phyloP scores from a whole-genome alignment of 1,140 invertebrate species.

The Drosophila rufa region DNA sequence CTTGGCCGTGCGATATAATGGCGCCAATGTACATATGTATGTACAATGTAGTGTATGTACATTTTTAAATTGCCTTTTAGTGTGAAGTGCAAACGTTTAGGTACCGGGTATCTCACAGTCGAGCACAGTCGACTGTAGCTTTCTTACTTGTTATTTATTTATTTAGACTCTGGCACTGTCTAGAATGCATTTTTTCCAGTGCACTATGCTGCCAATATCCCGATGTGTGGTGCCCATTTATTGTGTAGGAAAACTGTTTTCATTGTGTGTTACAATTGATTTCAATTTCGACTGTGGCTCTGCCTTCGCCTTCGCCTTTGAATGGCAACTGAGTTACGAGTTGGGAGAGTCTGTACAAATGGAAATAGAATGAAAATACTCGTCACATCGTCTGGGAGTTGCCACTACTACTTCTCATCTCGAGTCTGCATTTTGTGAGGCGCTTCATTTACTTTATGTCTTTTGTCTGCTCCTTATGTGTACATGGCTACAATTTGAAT shows the following conservation, averaged over 20 bases:
- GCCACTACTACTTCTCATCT: conserved; percentile 3
- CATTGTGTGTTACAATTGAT: conserved; percentile 71
- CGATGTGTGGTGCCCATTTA: conserved; percentile 35
- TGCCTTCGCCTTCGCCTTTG: conserved; percentile 48
- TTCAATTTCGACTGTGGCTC: conserved; percentile 59
- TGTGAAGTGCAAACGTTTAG: no score
- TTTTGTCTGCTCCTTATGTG: conserved; percentile 73
- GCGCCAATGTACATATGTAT: no score
- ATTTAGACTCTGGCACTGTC: no score
- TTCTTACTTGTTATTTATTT: no score
- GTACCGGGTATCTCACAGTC: no score
- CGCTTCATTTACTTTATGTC: conserved; percentile 80
- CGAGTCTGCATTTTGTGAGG: conserved; percentile 60
- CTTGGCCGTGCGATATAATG: no score
- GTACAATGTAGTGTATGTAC: no score
- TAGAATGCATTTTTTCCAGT: background rate
- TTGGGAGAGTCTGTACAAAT: conserved; percentile 43
- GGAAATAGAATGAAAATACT: conserved; percentile 71
- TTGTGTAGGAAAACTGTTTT: conserved; percentile 62
- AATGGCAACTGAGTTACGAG: conserved; percentile 70
- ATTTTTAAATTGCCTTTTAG: no score
- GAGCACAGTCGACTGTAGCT: no score
- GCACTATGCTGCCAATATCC: background rate
- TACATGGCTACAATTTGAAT: conserved; percentile 70
- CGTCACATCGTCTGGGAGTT: conserved; percentile 24